These are phyloP conservation scores for Villa cingulata DNA, from an alignment of 2,888 invertebrate genomes.

Conservation along the genomic window DNA sequence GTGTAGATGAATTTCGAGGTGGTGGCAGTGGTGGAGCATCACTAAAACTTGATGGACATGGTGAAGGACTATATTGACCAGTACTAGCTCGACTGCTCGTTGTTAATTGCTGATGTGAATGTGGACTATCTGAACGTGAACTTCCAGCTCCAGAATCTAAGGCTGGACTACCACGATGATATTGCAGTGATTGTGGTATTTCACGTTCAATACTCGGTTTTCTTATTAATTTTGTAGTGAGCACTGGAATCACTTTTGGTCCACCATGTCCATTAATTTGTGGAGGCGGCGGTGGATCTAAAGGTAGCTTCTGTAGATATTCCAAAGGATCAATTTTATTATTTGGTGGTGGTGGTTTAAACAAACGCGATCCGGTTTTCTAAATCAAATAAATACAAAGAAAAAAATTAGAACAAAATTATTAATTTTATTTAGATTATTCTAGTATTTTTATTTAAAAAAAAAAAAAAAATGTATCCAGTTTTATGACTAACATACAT, in stretches of 20 bases:
- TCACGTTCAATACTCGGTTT: slow-evolving; percentile 83
- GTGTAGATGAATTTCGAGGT: slow-evolving; percentile 58
- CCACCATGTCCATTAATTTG: slow-evolving; percentile 32
- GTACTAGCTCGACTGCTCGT: slow-evolving; percentile 36
- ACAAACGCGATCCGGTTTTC: slow-evolving; percentile 30
- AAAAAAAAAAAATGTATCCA: too few species aligned
- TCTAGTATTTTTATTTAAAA: too few species aligned
- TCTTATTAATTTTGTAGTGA: slow-evolving; percentile 62
- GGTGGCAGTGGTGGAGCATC: slow-evolving; percentile 55
- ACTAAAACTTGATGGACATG: slow-evolving; percentile 41
- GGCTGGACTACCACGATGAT: slow-evolving; percentile 70
- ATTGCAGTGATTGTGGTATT: slow-evolving; percentile 40
- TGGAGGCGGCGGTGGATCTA: slow-evolving; percentile 28
- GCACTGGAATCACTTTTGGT: slow-evolving; percentile 40
- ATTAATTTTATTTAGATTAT: too few species aligned
- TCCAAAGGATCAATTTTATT: slow-evolving; percentile 30
- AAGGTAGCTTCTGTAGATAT: slow-evolving; percentile 26
- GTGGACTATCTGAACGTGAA: slow-evolving; percentile 78
- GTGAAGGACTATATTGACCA: slow-evolving; percentile 40
- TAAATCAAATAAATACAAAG: slow-evolving; percentile 16
- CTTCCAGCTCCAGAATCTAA: slow-evolving; percentile 79
- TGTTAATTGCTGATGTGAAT: slow-evolving; percentile 52
- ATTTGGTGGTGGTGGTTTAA: slow-evolving; percentile 25
- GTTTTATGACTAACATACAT: too few species aligned
- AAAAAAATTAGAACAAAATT: not conserved